Percentiles rank a stretch among this genome's conserved stretches.
These are phyloP conservation scores for Lepidocolaptes lacrymiger DNA, from an alignment of 2,797 vertebrate genomes.

Conservation along the genomic window DNA sequence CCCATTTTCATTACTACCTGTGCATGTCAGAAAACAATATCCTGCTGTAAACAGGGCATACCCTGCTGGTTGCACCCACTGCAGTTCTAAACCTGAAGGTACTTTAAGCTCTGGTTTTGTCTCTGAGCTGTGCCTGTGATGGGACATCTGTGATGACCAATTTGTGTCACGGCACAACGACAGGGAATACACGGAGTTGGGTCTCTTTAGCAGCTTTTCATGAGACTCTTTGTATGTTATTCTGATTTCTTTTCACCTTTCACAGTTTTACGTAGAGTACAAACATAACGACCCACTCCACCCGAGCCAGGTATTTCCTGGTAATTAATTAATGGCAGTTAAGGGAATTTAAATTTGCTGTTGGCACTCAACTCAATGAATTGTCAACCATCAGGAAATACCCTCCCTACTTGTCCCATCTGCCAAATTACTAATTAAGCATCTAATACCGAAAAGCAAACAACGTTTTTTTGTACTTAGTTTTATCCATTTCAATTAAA, in stretches of 20 bases:
- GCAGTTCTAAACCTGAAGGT: not conserved
- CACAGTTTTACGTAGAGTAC: not conserved
- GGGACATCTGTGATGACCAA: accelerated
- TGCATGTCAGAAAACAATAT: not conserved
- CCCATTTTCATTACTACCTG: not conserved
- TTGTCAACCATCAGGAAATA: constrained; percentile 32
- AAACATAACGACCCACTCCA: constrained; percentile 3
- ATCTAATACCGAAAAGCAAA: not conserved
- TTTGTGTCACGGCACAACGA: not conserved
- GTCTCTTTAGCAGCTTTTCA: not conserved
- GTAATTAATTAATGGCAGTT: constrained; percentile 43
- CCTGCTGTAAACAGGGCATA: not conserved
- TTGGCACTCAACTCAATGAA: constrained; percentile 8
- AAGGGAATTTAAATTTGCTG: constrained; percentile 37
- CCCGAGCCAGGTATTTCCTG: constrained; percentile 53
- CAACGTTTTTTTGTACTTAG: not conserved
- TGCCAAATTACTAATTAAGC: constrained; percentile 28
- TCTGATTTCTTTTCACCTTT: not conserved
- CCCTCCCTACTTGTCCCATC: constrained; percentile 20
- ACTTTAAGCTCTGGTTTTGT: not conserved
- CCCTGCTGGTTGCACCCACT: not conserved
- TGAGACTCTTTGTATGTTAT: not conserved
- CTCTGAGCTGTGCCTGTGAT: not conserved
- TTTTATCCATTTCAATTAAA: not conserved
- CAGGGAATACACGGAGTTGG: not conserved